Conservation (phyloP, 2,797 vertebrate genomes). For the Trachurus trachurus region DNA sequence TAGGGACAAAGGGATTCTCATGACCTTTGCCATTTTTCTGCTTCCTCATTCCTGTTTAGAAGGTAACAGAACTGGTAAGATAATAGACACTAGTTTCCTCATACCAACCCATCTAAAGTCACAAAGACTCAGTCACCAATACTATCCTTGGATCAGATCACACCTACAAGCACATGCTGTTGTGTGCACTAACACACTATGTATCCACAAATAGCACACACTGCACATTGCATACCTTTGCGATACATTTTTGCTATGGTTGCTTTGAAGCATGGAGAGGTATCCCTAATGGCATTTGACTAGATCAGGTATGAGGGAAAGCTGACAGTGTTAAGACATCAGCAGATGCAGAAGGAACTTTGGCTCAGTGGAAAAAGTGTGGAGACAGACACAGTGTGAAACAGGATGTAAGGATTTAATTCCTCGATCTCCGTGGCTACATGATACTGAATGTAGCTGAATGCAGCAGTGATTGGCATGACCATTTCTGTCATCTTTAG, state of each 20-base stretch:
- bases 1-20: neutral
- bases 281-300: slow-evolving; percentile 22
- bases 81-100: neutral
- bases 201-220: neutral
- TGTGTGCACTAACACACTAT: neutral
- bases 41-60: slow-evolving; percentile 50
- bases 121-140: neutral
- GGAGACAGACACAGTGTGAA: slow-evolving; percentile 50
- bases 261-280: slow-evolving; percentile 15
- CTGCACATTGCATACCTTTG: neutral
- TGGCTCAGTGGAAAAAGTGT: slow-evolving; percentile 26
- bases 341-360: neutral
- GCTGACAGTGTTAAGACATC: slow-evolving; percentile 25
- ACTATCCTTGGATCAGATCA: neutral
- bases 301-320: slow-evolving; percentile 61
- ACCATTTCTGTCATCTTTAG: slow-evolving; percentile 25
- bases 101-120: neutral
- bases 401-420: slow-evolving; percentile 69
- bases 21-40: slow-evolving; percentile 1
- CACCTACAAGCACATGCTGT: neutral
- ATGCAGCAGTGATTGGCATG: slow-evolving; percentile 32
- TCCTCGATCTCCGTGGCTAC: slow-evolving; percentile 18
- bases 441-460: slow-evolving; percentile 27
- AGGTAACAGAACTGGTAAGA: neutral
- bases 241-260: neutral